Conservation (phyloP, 2,113 vertebrate species). For the Heloderma charlesbogerti region DNA sequence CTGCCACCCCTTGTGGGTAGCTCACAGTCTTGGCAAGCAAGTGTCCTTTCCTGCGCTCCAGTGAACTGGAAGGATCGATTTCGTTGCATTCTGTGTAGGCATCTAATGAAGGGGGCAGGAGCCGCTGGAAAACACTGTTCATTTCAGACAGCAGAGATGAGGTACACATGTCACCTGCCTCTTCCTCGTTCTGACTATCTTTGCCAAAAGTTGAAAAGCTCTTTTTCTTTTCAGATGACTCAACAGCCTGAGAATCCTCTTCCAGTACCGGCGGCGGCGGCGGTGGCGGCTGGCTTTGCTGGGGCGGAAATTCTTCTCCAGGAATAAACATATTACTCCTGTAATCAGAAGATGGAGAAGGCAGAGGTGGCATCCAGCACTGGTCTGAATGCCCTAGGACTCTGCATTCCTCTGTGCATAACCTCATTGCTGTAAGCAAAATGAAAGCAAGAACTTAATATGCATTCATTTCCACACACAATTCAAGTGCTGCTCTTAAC, state of each 20-base stretch:
- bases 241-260: constrained; percentile 81
- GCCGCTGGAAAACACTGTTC: constrained; percentile 95
- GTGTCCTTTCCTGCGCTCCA: constrained; percentile 90
- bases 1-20: constrained; percentile 92
- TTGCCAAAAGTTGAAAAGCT: constrained; percentile 98
- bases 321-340: constrained; percentile 97
- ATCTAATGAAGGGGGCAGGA: constrained; percentile 91
- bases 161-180: constrained; percentile 76
- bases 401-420: constrained; percentile 95
- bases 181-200: constrained; percentile 77
- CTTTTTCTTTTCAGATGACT: constrained; percentile 85
- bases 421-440: constrained; percentile 85
- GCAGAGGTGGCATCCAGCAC: constrained; percentile 96
- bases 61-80: constrained; percentile 79
- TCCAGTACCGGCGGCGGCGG: constrained; percentile 76
- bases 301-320: constrained; percentile 85
- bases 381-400: constrained; percentile 97
- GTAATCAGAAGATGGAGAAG: constrained; percentile 90
- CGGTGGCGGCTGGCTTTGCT: constrained; percentile 73
- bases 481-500: neutral
- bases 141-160: constrained; percentile 93
- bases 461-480: neutral
- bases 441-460: neutral
- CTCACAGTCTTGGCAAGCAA: constrained; percentile 85
- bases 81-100: constrained; percentile 84